phyloP scores from a whole-genome alignment of 1,140 invertebrate species.

The Leucophenga varia region DNA sequence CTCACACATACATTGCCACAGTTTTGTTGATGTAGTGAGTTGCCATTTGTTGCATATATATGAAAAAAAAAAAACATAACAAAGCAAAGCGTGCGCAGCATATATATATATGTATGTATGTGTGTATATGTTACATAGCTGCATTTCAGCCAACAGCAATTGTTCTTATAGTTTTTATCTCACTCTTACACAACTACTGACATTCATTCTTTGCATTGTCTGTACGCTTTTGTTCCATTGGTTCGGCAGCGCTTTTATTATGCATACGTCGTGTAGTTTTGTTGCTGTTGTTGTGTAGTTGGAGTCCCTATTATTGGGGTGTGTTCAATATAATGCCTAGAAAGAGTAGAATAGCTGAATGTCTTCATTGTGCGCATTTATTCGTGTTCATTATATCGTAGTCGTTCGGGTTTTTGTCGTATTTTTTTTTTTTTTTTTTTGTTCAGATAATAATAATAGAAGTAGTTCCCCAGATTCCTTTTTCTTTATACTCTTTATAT shows the following conservation, averaged over 20 bases:
- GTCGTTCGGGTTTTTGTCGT: too few relatives aligned
- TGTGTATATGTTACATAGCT: too few relatives aligned
- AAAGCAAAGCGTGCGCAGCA: not conserved
- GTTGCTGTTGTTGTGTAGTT: constrained; percentile 32
- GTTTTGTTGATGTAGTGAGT: too few relatives aligned
- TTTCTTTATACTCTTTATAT: too few relatives aligned
- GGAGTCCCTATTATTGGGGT: constrained; percentile 46
- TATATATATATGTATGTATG: too few relatives aligned
- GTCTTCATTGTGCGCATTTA: constrained; percentile 12
- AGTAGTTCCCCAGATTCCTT: too few relatives aligned
- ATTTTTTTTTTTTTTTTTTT: too few relatives aligned
- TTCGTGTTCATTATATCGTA: not conserved
- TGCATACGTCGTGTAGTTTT: constrained; percentile 24
- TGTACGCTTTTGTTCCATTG: constrained; percentile 50
- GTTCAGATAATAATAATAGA: too few relatives aligned
- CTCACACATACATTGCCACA: too few relatives aligned
- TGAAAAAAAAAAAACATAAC: not conserved
- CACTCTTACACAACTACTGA: constrained; percentile 7
- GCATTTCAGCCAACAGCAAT: constrained; percentile 2
- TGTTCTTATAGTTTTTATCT: constrained; percentile 6
- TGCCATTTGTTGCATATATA: too few relatives aligned
- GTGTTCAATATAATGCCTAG: constrained; percentile 35
- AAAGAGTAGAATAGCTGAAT: constrained; percentile 26
- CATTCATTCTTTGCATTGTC: constrained; percentile 34
- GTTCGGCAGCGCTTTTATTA: constrained; percentile 16